Evolutionary conservation across 1,140 invertebrate species (phyloP).

Genomic region (Ips nitidus): DNA sequence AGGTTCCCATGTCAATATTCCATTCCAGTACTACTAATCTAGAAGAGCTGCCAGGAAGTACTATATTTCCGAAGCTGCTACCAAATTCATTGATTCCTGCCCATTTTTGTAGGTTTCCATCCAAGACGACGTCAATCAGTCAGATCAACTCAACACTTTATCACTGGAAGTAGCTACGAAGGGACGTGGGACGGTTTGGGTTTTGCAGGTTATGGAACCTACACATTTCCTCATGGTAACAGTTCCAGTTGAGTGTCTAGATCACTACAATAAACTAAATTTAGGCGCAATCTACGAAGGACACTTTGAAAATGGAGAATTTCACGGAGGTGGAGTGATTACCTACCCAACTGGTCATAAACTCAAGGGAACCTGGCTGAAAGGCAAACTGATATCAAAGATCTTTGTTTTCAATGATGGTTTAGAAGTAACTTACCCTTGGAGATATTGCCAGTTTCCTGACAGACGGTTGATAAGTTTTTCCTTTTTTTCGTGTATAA

Average conservation of each 20-base stretch:
- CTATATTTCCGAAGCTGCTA: too few relatives aligned
- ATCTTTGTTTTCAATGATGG: conserved; percentile 25
- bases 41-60: too few relatives aligned
- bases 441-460: conserved; percentile 5
- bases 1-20: too few relatives aligned
- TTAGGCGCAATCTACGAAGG: conserved; percentile 22
- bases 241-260: too few relatives aligned
- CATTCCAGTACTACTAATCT: too few relatives aligned
- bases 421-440: conserved; percentile 9
- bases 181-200: conserved; percentile 17
- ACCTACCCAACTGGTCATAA: conserved; percentile 30
- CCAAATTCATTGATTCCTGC: too few relatives aligned
- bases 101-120: not conserved
- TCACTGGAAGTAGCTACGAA: conserved; percentile 20
- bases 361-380: conserved; percentile 23
- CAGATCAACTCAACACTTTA: not conserved
- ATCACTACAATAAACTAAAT: too few relatives aligned
- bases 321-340: conserved; percentile 31
- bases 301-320: conserved; percentile 31
- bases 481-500: not conserved
- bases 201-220: conserved; percentile 24
- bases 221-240: conserved; percentile 25
- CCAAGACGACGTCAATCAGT: not conserved
- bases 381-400: conserved; percentile 3
- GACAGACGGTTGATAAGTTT: not conserved